phyloP scores from a whole-genome alignment of 2,888 invertebrate species.

The Drosophila flavopinicola region DNA sequence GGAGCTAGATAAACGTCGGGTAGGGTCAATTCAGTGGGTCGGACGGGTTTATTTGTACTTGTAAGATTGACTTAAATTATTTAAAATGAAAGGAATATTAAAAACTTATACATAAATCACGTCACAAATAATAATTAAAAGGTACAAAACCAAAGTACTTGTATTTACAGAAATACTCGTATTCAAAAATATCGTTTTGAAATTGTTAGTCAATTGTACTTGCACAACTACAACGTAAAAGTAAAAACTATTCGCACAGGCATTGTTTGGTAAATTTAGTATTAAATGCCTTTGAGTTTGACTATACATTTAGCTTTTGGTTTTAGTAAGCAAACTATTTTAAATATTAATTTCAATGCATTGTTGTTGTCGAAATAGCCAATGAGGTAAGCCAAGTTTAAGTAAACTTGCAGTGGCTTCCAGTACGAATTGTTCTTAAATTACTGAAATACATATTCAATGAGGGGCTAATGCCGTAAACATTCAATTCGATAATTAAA shows the following conservation, averaged over 20 bases:
- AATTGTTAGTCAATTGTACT: conserved; percentile 53
- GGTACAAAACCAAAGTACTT: conserved; percentile 18
- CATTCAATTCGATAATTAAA: conserved; percentile 26
- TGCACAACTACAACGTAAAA: conserved; percentile 69
- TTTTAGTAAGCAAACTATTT: conserved; percentile 38
- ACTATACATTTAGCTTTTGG: conserved; percentile 21
- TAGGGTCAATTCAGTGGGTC: conserved; percentile 35
- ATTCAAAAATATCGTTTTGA: conserved; percentile 11
- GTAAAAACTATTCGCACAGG: conserved; percentile 59
- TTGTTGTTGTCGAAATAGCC: conserved; percentile 57
- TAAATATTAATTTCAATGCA: conserved; percentile 31
- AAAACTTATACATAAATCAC: neutral
- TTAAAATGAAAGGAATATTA: conserved; percentile 7
- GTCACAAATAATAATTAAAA: conserved; percentile 1
- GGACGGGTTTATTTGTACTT: conserved; percentile 18
- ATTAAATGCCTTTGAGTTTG: conserved; percentile 32
- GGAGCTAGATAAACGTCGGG: conserved; percentile 17
- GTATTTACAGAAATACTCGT: conserved; percentile 52
- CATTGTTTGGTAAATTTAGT: conserved; percentile 42
- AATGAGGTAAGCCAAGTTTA: conserved; percentile 39
- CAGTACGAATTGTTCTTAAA: conserved; percentile 22
- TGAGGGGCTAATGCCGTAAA: conserved; percentile 17
- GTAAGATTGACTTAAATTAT: too few relatives aligned
- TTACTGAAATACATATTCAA: conserved; percentile 31
- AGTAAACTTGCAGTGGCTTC: conserved; percentile 27